Conservation (phyloP, 1,140 invertebrate species). For the Tenebrio molitor region DNA sequence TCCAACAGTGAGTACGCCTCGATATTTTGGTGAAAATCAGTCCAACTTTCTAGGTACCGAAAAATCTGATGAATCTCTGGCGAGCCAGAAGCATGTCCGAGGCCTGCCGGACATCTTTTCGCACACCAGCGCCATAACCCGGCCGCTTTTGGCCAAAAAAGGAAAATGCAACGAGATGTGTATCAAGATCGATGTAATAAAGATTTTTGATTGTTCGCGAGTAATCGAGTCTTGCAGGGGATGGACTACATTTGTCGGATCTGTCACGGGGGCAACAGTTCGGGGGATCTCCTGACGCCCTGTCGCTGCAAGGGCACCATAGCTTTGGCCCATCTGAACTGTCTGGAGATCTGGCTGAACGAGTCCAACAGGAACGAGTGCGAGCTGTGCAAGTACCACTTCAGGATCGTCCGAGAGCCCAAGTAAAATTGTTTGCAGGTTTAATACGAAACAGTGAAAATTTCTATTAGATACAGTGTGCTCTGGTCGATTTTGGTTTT, state of each 20-base stretch:
- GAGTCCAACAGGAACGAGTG: slow-evolving; percentile 72
- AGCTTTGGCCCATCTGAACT: slow-evolving; percentile 76
- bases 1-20: slow-evolving; percentile 1
- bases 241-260: slow-evolving; percentile 61
- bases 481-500: slow-evolving; percentile 60
- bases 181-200: not conserved
- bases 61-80: not conserved
- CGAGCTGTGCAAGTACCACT: slow-evolving; percentile 75
- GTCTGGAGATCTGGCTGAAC: slow-evolving; percentile 79
- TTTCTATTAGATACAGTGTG: slow-evolving; percentile 60
- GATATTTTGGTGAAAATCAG: too few relatives aligned
- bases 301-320: slow-evolving; percentile 71
- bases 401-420: slow-evolving; percentile 64
- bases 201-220: too few relatives aligned
- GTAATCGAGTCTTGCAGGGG: slow-evolving; percentile 19
- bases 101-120: slow-evolving; percentile 14
- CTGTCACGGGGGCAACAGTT: slow-evolving; percentile 64
- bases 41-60: too few relatives aligned
- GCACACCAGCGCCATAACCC: not conserved
- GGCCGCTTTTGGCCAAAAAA: not conserved
- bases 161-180: not conserved
- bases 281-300: slow-evolving; percentile 62
- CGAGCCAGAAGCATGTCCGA: not conserved
- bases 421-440: slow-evolving; percentile 55
- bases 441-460: not conserved